Evolutionary conservation across 2,888 invertebrate genomes (phyloP).

Genomic region (Lagria hirta): DNA sequence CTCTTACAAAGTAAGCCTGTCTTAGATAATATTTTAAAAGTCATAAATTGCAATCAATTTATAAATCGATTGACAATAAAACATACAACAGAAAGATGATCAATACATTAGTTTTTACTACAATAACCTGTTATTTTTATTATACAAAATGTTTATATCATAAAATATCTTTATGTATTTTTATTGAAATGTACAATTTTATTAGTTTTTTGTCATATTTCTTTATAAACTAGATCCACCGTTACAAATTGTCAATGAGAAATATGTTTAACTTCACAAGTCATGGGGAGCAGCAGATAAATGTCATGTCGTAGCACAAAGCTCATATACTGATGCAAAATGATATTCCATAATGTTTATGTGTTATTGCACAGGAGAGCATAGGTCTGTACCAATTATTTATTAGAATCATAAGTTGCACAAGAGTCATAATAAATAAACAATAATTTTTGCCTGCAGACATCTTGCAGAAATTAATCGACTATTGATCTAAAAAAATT

Average conservation of each 20-base stretch:
- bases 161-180: too few relatives aligned
- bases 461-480: neutral
- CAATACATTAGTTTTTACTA: too few relatives aligned
- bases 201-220: too few relatives aligned
- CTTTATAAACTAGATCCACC: too few relatives aligned
- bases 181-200: too few relatives aligned
- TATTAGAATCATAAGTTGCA: slow-evolving; percentile 21
- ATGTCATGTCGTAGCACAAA: slow-evolving; percentile 14
- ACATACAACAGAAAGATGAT: too few relatives aligned
- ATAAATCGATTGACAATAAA: too few relatives aligned
- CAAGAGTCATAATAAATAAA: slow-evolving; percentile 14
- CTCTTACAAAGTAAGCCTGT: too few relatives aligned
- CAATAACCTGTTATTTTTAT: too few relatives aligned
- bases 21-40: too few relatives aligned
- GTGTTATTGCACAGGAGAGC: slow-evolving; percentile 9
- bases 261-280: slow-evolving; percentile 13
- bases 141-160: too few relatives aligned
- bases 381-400: slow-evolving; percentile 17
- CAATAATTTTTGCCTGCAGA: slow-evolving; percentile 7
- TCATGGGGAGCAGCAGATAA: slow-evolving; percentile 20
- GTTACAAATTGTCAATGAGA: slow-evolving; percentile 17
- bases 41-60: too few relatives aligned
- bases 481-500: neutral
- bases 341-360: slow-evolving; percentile 21
- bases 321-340: slow-evolving; percentile 20